These are phyloP conservation scores for Alcedo quadribrachys DNA, from an alignment of 2,797 vertebrate species.

Conservation along the genomic window DNA sequence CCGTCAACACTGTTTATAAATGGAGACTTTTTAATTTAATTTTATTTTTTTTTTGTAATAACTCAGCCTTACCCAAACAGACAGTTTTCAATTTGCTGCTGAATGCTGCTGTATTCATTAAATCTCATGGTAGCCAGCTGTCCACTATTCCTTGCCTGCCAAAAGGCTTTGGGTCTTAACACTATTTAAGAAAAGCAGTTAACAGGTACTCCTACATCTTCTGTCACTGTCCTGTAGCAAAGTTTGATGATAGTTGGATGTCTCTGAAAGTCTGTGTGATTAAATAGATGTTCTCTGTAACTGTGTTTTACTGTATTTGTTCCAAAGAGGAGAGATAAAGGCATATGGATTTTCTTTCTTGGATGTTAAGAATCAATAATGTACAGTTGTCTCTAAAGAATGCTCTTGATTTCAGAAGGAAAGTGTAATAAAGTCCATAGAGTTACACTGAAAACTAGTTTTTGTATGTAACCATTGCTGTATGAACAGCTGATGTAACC, in stretches of 20 bases:
- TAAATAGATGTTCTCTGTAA: not conserved
- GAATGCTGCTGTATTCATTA: constrained; percentile 23
- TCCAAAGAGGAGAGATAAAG: constrained; percentile 8
- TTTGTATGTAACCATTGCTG: constrained; percentile 7
- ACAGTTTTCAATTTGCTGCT: constrained; percentile 26
- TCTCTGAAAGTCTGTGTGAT: constrained; percentile 11
- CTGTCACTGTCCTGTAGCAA: not conserved
- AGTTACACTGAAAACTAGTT: not conserved
- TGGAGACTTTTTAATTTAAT: not conserved
- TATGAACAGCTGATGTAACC: constrained; percentile 34
- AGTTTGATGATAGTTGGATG: not conserved
- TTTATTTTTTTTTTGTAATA: not conserved
- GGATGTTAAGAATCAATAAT: not conserved
- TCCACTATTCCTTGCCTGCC: not conserved
- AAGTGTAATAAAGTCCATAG: not conserved
- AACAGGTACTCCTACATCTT: not conserved
- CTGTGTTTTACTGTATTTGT: not conserved
- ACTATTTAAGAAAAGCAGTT: not conserved
- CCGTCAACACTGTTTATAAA: constrained; percentile 34
- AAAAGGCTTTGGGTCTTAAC: not conserved
- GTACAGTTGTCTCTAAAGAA: not conserved
- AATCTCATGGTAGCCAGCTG: not conserved
- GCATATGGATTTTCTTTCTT: constrained; percentile 10
- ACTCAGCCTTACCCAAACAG: not conserved
- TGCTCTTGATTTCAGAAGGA: constrained; percentile 26